phyloP scores from a whole-genome alignment of 2,113 vertebrate species.

The Furnarius figulus region DNA sequence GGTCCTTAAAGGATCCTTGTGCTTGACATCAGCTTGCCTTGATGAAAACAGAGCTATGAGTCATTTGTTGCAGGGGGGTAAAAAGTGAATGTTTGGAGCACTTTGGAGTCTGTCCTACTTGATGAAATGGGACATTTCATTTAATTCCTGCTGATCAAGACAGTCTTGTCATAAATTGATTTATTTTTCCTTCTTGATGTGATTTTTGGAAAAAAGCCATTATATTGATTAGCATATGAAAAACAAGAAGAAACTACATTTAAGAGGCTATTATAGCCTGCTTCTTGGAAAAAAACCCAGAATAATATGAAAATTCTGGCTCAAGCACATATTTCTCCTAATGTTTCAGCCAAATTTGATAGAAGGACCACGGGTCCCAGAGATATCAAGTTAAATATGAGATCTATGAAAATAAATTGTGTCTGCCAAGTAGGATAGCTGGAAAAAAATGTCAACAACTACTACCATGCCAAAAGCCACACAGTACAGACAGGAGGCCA shows the following conservation, averaged over 20 bases:
- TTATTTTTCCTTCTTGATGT: neutral
- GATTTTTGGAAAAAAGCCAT: neutral
- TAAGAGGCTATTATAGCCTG: neutral
- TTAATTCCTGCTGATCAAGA: neutral
- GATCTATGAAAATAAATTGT: neutral
- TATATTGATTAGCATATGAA: neutral
- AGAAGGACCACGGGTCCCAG: neutral
- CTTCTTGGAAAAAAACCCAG: neutral
- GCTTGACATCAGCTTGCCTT: neutral
- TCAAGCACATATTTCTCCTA: neutral
- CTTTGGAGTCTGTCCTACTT: neutral
- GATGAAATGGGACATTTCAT: neutral
- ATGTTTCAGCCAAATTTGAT: neutral
- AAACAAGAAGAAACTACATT: neutral
- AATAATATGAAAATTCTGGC: neutral
- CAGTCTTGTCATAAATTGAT: neutral
- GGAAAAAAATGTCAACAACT: neutral
- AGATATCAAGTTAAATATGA: neutral
- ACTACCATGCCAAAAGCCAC: neutral
- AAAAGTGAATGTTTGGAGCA: neutral
- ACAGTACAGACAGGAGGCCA: neutral
- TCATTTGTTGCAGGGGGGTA: neutral
- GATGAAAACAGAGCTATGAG: neutral
- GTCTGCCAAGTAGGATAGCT: neutral
- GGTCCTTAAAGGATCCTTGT: neutral